Conservation (phyloP, 2,113 vertebrate genomes). For the Rallus limicola region DNA sequence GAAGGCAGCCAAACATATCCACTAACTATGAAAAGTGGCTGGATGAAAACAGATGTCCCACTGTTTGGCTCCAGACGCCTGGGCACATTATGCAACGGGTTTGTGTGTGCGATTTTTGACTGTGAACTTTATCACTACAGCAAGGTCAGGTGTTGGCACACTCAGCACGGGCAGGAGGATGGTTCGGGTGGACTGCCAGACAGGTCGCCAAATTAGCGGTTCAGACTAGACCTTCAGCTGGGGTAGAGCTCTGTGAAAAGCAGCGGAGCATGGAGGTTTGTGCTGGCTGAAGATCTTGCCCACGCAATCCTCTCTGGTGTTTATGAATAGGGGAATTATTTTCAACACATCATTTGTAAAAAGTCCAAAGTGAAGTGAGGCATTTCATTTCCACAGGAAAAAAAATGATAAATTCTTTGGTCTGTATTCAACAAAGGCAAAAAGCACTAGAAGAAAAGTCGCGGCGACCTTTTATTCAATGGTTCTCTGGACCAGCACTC, state of each 20-base stretch:
- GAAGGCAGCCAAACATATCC: neutral
- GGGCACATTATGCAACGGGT: neutral
- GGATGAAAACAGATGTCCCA: constrained; percentile 3
- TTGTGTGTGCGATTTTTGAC: neutral
- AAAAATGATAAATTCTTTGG: neutral
- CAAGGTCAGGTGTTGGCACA: neutral
- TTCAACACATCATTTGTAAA: neutral
- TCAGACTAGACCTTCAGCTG: neutral
- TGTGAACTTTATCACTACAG: neutral
- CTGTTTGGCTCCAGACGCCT: neutral
- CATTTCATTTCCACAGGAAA: neutral
- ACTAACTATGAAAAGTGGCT: neutral
- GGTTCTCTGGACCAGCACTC: neutral
- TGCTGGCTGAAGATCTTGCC: neutral
- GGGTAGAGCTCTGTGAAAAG: neutral
- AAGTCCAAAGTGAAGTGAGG: neutral
- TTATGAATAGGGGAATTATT: neutral
- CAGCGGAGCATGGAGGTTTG: neutral
- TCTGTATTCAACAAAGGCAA: neutral
- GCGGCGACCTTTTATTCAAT: neutral
- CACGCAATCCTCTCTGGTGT: neutral
- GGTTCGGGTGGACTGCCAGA: neutral
- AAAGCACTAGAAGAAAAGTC: neutral
- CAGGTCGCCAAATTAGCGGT: neutral
- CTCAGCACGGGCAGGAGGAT: neutral